Percentiles rank a stretch among this genome's conserved stretches.
Evolutionary conservation across 2,888 invertebrate genomes (phyloP).

Genomic region (Tubulanus polymorphus): DNA sequence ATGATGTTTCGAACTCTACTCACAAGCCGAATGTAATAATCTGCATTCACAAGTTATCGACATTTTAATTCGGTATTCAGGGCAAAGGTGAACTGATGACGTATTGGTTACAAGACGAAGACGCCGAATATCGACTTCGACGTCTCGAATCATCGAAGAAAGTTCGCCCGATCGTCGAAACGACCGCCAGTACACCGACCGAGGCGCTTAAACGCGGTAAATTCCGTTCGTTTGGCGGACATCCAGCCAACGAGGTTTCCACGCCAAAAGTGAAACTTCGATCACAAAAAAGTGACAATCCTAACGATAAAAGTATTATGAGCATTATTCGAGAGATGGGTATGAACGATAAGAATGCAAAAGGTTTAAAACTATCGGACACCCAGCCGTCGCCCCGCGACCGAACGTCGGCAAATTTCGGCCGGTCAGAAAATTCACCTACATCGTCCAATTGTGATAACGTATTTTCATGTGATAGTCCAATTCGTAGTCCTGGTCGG

Average conservation of each 20-base stretch:
- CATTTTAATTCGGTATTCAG: conserved; percentile 21
- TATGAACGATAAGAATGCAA: too few relatives aligned
- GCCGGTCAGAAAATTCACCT: too few relatives aligned
- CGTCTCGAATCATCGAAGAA: too few relatives aligned
- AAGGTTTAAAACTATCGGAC: too few relatives aligned
- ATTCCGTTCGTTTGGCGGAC: not conserved
- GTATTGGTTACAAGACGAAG: conserved; percentile 48
- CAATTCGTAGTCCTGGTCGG: too few relatives aligned
- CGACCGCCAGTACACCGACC: not conserved
- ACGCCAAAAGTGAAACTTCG: not conserved
- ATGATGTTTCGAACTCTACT: too few relatives aligned
- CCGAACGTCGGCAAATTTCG: too few relatives aligned
- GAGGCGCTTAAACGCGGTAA: not conserved
- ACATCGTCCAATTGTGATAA: too few relatives aligned
- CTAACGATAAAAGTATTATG: not conserved
- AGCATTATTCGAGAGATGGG: not conserved
- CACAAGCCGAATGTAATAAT: too few relatives aligned
- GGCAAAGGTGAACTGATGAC: conserved; percentile 52
- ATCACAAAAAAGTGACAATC: not conserved
- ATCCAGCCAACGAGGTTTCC: not conserved
- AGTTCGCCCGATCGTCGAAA: not conserved
- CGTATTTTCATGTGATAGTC: too few relatives aligned
- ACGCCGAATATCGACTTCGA: conserved; percentile 29
- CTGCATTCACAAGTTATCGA: not conserved
- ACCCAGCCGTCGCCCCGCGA: too few relatives aligned